phyloP scores from a whole-genome alignment of 2,888 invertebrate genomes.

The Oscheius sp. region DNA sequence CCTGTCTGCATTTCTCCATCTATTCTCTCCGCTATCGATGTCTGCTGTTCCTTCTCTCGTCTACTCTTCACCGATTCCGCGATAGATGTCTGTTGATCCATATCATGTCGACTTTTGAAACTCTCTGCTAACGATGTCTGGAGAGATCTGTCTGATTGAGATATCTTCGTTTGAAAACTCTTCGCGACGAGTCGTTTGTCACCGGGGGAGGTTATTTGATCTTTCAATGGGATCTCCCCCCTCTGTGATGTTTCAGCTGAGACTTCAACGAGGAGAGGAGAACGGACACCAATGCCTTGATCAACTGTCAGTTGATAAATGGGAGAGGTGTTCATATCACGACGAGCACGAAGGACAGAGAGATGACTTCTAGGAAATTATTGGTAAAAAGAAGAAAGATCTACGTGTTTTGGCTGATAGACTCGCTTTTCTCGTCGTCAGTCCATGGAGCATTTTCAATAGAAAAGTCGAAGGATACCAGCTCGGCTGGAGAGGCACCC shows the following conservation, averaged over 20 bases:
- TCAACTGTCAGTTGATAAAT: neutral
- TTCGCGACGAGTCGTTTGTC: neutral
- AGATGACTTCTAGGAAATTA: neutral
- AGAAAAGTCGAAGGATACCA: slow-evolving; percentile 6
- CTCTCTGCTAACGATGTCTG: slow-evolving; percentile 20
- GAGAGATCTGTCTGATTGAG: slow-evolving; percentile 5
- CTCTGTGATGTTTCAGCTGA: slow-evolving; percentile 21
- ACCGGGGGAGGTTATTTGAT: slow-evolving; percentile 9
- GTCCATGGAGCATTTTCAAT: slow-evolving; percentile 19
- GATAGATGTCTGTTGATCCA: slow-evolving; percentile 4
- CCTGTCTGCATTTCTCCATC: slow-evolving; percentile 21
- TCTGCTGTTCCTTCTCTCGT: slow-evolving; percentile 8
- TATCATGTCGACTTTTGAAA: neutral
- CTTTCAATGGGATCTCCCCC: neutral
- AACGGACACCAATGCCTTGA: neutral
- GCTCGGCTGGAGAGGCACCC: neutral
- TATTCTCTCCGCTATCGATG: neutral
- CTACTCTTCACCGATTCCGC: neutral
- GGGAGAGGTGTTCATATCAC: slow-evolving; percentile 19
- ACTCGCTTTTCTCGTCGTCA: slow-evolving; percentile 1
- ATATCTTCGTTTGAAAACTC: neutral
- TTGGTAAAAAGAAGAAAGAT: neutral
- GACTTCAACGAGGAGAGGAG: slow-evolving; percentile 1
- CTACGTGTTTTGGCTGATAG: slow-evolving; percentile 3
- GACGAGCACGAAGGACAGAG: neutral